Conservation (phyloP, 2,797 vertebrate species). For the Lepus oiostolus region DNA sequence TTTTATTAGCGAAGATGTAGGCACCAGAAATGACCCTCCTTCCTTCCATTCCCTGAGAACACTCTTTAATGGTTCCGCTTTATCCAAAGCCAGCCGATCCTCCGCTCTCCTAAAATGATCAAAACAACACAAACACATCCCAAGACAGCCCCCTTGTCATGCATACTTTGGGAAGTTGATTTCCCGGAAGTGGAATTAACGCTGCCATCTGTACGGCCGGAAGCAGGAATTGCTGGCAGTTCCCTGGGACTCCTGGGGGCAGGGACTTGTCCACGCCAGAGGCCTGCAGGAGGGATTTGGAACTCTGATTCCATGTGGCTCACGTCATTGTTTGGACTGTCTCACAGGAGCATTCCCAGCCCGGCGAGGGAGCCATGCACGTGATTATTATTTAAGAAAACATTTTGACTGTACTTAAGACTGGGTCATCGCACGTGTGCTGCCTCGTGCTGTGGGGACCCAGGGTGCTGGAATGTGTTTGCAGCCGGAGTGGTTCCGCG, state of each 20-base stretch:
- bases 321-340: constrained; percentile 47
- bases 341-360: constrained; percentile 17
- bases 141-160: not conserved
- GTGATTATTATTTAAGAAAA: constrained; percentile 39
- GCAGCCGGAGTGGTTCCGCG: constrained; percentile 17
- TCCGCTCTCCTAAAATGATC: not conserved
- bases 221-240: not conserved
- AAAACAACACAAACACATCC: not conserved
- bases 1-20: not conserved
- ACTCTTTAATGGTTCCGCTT: not conserved
- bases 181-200: not conserved
- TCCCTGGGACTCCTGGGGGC: not conserved
- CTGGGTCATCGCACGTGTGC: constrained; percentile 13
- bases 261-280: not conserved
- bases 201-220: not conserved
- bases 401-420: constrained; percentile 49
- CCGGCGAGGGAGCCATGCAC: constrained; percentile 46
- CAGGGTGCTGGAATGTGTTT: constrained; percentile 52
- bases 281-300: not conserved
- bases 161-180: not conserved
- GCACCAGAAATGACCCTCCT: not conserved
- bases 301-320: constrained; percentile 18
- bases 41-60: not conserved
- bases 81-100: not conserved
- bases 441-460: constrained; percentile 29